Evolutionary conservation across 2,888 invertebrate genomes (phyloP), one percentile per base, ranked within the genome.

Genomic region (Dryococelus australis): DNA sequence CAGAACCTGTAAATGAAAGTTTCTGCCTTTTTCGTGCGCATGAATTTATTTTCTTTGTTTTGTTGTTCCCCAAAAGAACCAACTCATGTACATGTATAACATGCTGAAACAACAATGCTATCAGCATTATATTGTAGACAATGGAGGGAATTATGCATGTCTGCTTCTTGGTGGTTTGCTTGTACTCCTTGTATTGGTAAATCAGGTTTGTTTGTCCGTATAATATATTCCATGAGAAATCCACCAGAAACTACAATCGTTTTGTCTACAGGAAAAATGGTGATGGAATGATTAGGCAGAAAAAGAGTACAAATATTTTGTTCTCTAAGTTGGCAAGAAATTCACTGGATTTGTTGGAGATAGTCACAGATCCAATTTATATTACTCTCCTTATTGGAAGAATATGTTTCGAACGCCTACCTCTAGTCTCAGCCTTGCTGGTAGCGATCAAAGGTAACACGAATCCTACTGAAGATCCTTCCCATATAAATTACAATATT

Each of bases 221-320:
- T 79, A 51, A 28, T 43, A 51, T 85, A 12, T 85, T 47, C 47
- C 26, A 51, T 53, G 53, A 27, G 20, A 43, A 85, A 85, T 85
- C 8, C 85, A 85, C 85, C 85, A 27, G 47, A 47, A 43, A 85
- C 85, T 26, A 85, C 85, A 20, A 85, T 53, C 5, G 53, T 85
- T 53, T 85, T 85, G 47, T 28, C 51, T 85, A 4, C 53, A 43
- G 85, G 47, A 47, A 85, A 51, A 85, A 47, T 47, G 85, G 53
- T 47, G 47, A 85, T 16, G 4, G 47, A 53, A 51, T 85, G 51
- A 51, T 85, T 53, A 43, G 27, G 24, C 24, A 85, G 43, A 20
- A 84, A 84, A 84, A 35, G 13, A 24, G 24, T 9, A 84, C 6
- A 84, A 84, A 85, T 85, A 28, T 85, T 85, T 85, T 43, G 85